Evolutionary conservation across 2,888 invertebrate genomes (phyloP), one percentile per base, ranked within the genome.

Genomic region (Leuctra nigra): DNA sequence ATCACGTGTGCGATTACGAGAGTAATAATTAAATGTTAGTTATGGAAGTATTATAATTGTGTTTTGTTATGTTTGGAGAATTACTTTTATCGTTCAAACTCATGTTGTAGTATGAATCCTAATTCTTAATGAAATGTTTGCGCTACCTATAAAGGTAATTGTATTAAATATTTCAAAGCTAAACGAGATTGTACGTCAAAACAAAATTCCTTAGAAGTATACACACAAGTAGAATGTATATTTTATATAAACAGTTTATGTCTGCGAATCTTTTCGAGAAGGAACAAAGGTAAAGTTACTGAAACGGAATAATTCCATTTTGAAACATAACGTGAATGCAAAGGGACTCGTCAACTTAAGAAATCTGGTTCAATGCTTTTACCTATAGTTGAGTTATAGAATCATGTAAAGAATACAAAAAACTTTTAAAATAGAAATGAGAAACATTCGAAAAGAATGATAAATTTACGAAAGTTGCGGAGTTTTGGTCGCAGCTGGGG

Each of bases 391-490:
- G 6, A 6, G 41, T 41, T 18, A 29, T 29, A 29, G 29, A 29
- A 29, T 29, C 11, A 29, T 6, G 11, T 6, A 29, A 7, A 11
- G 11, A 29, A 29, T 29, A 29, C 29, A 29, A 35, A 50, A 50
- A 25, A 29, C 48, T 48, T 33, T 33, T 18, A 18, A 50, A 50
- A 50, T 35, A 50, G 33, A 50, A 50, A 35, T 20, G 50, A 50
- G 50, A 50, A 50, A 50, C 33, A 50, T 50, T 50, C 50, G 50
- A 22, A 35, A 25, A 50, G 33, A 33, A 33, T 50, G 50, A 50
- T 35, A 50, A 50, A 50, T 50, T 33, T 35, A 16, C 18, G 22
- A 35, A 44, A 44, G 44, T 44, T 44, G 44, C 44, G n/a, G 20
- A 20, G 3, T 44, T 16, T 25, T 2, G 48, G 33, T 33, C 50